Evolutionary conservation across 2,113 vertebrate species (phyloP).

Genomic region (Ptilonorhynchus violaceus): DNA sequence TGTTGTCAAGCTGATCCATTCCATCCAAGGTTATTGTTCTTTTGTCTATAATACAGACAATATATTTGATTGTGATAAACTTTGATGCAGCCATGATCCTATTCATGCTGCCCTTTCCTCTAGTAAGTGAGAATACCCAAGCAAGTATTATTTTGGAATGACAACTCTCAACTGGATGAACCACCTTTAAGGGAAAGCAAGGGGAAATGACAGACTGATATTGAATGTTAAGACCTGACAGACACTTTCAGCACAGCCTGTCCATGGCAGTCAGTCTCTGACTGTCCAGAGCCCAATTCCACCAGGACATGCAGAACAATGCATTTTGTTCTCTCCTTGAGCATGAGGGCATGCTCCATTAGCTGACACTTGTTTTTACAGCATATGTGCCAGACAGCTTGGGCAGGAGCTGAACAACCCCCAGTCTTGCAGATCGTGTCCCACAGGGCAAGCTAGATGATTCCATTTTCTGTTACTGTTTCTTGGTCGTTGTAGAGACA

Average conservation of each 20-base stretch:
- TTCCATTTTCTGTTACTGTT: not conserved
- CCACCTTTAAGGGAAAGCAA: not conserved
- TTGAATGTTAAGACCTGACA: not conserved
- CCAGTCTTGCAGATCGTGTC: not conserved
- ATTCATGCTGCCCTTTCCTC: not conserved
- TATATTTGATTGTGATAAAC: not conserved
- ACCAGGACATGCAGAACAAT: not conserved
- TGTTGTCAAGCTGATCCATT: not conserved
- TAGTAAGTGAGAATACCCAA: not conserved
- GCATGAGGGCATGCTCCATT: not conserved
- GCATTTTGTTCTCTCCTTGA: not conserved
- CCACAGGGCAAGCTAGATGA: not conserved
- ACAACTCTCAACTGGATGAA: not conserved
- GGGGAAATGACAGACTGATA: not conserved
- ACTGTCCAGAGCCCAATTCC: not conserved
- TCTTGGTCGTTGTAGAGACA: not conserved
- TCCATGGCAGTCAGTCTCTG: fast-evolving
- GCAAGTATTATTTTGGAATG: not conserved
- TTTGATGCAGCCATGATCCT: not conserved
- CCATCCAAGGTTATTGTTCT: not conserved
- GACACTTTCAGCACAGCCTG: not conserved
- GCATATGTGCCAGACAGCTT: not conserved
- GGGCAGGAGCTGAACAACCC: not conserved
- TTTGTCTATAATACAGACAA: not conserved
- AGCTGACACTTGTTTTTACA: slow-evolving; percentile 20